Evolutionary conservation across 1,140 invertebrate genomes (phyloP), one percentile per base, ranked within the genome.

Genomic region (Planococcus citri): DNA sequence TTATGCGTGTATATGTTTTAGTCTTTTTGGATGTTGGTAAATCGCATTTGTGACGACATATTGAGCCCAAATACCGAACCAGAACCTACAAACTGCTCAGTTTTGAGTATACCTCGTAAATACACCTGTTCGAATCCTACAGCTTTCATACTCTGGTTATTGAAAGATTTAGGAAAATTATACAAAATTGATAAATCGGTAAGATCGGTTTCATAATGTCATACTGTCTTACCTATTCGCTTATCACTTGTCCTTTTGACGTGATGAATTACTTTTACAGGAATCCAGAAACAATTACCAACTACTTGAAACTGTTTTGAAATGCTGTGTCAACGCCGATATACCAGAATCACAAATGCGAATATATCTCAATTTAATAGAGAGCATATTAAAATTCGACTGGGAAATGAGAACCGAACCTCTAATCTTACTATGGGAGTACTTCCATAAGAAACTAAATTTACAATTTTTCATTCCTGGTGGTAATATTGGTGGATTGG

Each of bases 401-500:
- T 80, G 79, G 79, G 74, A 78, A n/a, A 74, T 78, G 0, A 76
- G 37, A 75, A 64, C 77, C 0, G 75, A 77, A 71, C 73, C 79
- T 27, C 73, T 82, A 68, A 76, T 78, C 24, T 72, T 77, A 25
- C 73, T 82, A 3, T 79, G 80, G 77, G 80, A 82, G 29, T 81
- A 79, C 73, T 82, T 80, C 73, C 78, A 80, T 64, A 77, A 79
- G 69, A 75, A 77, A 75, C 75, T 82, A 12, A 77, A 81, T 69
- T 74, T 77, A 71, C 76, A 76, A 12, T 82, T 81, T 71, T 70
- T 81, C n/a, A 64, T 64, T 4, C 60, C 41, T 79, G 17, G 76
- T 79, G 68, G 75, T 74, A 6, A 75, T 75, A 61, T 77, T 78
- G 1, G 76, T 79, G 24, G 80, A 78, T 77, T 77, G 4, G 77